Percentiles rank a stretch among this genome's conserved stretches.
phyloP scores from a whole-genome alignment of 2,888 invertebrate genomes.

The Ecdyonurus torrentis region DNA sequence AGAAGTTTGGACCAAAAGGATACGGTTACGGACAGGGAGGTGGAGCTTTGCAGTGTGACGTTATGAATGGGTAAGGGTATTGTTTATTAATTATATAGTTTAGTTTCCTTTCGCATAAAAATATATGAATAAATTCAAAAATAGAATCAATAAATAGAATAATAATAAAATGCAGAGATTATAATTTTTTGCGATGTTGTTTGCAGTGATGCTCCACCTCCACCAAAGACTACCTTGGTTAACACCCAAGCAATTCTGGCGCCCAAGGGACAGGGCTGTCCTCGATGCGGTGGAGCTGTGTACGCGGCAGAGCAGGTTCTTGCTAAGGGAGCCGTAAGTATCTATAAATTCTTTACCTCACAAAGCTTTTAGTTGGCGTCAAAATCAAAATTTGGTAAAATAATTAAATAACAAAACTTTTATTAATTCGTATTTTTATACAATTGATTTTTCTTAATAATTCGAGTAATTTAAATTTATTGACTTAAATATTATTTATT shows the following conservation, averaged over 20 bases:
- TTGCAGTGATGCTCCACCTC: conserved; percentile 27
- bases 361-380: neutral
- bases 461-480: neutral
- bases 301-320: conserved; percentile 90
- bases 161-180: no score
- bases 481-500: neutral
- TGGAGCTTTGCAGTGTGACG: conserved; percentile 82
- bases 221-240: conserved; percentile 57
- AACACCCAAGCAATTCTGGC: conserved; percentile 69
- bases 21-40: conserved; percentile 96
- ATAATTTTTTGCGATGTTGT: no score
- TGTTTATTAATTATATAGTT: no score
- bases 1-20: conserved; percentile 94
- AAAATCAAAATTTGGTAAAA: neutral
- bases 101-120: no score
- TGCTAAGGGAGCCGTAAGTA: conserved; percentile 52
- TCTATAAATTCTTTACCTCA: neutral
- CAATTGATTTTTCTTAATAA: neutral
- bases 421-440: neutral
- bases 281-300: conserved; percentile 75
- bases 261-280: conserved; percentile 72
- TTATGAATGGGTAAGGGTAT: neutral
- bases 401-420: neutral
- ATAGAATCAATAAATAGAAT: no score
- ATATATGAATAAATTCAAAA: no score